Evolutionary conservation across 2,797 vertebrate genomes (phyloP), one percentile per base, ranked within the genome.

Genomic region (Typhlichthys eigenmanni): DNA sequence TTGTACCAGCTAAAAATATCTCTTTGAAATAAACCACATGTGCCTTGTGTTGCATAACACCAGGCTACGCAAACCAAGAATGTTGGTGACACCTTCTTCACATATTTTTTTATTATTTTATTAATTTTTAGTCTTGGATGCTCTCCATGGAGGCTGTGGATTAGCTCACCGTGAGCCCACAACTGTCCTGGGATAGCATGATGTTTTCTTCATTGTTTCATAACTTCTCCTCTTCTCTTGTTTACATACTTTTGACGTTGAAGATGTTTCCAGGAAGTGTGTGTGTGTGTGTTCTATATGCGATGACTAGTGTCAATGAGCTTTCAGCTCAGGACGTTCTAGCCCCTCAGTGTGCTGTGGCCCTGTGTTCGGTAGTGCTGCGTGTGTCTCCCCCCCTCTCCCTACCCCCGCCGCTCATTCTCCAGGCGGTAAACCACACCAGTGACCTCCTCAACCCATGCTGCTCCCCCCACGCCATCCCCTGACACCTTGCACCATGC

Each of bases 1-100:
- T 64, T 76, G 54, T 43, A 69, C 62, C 55, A 29, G 78, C 88
- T 92, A 92, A 92, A 93, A 91, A 92, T 92, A 92, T 81, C 84
- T 65, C 73, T 71, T 57, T 90, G 87, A 92, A 88, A 68, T 80
- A 74, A 91, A 89, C 82, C 90, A 88, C 87, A 79, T 92, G 89
- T 61, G 63, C 17, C 5, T 38, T 53, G 60, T 69, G 54, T 92
- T 92, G 83, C 87, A 71, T 91, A 91, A 92, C 78, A 50, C 67
- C 69, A 62, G 64, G 34, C 67, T 68, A 69, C 77, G 49, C 14
- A 79, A 81, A 58, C 67, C 47, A 62, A 66, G 56, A 71, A 45
- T 59, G 54, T 62, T 77, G 49, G 61, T 76, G 75, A 73, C 74
- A 43, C 38, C 8, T 43, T 43, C 7, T 43, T 43, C 4, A 29